Evolutionary conservation across 2,888 invertebrate genomes (phyloP), one percentile per base, ranked within the genome.

Genomic region (Noctuana brunneofusca): DNA sequence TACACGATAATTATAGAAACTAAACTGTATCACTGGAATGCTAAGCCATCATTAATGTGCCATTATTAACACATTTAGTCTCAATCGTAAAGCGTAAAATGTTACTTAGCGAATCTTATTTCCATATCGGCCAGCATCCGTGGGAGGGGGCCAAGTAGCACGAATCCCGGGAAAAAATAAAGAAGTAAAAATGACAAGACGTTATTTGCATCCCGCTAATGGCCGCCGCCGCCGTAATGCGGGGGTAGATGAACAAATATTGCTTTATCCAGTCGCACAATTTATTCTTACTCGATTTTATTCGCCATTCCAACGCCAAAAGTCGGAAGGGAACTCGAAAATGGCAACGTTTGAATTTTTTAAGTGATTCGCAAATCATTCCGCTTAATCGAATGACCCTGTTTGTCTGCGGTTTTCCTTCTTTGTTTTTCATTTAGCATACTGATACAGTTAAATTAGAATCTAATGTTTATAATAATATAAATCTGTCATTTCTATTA

Each of bases 161-260:
- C 73, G 74, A 79, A 76, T 76, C 78, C 77, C 75, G 80, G 83
- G 80, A 78, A 81, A 85, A 89, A 89, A 89, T 89, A 89, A 90
- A 89, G 84, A 89, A 88, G 87, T 84, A 85, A 88, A 90, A 89
- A 88, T 89, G 87, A 89, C 90, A 89, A 91, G 90, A 90, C 87
- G 89, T 86, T 91, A 89, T 91, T 89, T 90, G 90, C 89, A 89
- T 89, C 87, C 77, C 86, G 85, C 89, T 91, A 91, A 91, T 91
- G 91, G 89, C 80, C 78, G 83, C 80, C 73, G 80, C 76, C 73
- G 80, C 76, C 86, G 86, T 89, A 89, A 89, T 88, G 87, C 89
- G 86, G 87, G 89, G 89, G 89, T 86, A 89, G 87, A 85, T 85
- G 89, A 89, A 89, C 89, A 90, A 91, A 90, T 90, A 90, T 90